Base-by-base conservation (phyloP, 2,113 vertebrate genomes). In the Siniperca knerii region DNA sequence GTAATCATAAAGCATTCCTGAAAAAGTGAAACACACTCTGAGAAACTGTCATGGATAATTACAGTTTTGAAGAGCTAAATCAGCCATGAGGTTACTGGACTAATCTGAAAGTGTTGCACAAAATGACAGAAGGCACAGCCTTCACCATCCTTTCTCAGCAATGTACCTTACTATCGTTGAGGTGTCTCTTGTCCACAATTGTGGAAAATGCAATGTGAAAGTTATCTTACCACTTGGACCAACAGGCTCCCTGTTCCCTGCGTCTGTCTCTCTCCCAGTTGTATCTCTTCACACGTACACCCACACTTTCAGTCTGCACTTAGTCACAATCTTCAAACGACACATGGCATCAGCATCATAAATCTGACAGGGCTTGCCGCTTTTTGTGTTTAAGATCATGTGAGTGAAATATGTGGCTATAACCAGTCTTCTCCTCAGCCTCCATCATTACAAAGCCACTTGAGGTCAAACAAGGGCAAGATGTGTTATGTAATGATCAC, bases 261-360 rank as follows among this genome's bases (percentile, higher is more conserved):
- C 52, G 8, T 18, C 25, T 40, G 55, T 64, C 11, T 58, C 40
- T 8, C 52, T 65, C 23, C 8, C 18, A n/a, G 40, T 42, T 61
- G 60, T 44, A 66, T 58, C 21, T 42, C n/a, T 64, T 70, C 33
- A 57, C 54, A 64, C 6, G 0, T 33, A 29, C 62, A 33, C 16
- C 54, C 40, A 67, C 64, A 44, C n/a, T 44, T 46, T 50, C n/a
- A 69, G 46, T 52, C 73, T 71, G 58, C 29, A 58, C 60, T 29
- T 33, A 1, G 25, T 15, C 57, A 20, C 44, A 48, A 13, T 77
- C 61, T 50, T 73, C 44, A 62, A 68, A 68, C 11, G 0, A 0
- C 50, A 60, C 1, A 2, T 61, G 7, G 40, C 13, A 20, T 48
- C 18, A 21, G 44, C 18, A 25, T 46, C 5, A 6, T 23, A 0